Evolutionary conservation across 2,888 invertebrate genomes (phyloP).

Genomic region (Calephelis perditalis): DNA sequence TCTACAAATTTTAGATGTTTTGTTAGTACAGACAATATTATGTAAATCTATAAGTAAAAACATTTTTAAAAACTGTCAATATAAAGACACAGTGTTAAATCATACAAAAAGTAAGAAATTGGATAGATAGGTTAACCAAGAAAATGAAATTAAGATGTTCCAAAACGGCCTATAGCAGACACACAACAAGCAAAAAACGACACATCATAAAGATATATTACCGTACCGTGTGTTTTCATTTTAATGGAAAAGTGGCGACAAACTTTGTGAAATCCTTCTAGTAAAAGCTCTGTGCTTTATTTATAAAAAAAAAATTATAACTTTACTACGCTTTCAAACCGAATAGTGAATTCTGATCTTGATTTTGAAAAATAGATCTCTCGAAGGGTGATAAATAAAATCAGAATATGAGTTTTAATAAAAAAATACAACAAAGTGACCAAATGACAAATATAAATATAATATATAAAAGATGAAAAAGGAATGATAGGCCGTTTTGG

Average conservation of each 20-base stretch:
- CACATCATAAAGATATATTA: slow-evolving; percentile 67
- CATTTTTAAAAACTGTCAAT: slow-evolving; percentile 5
- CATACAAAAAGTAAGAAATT: slow-evolving; percentile 43
- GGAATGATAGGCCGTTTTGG: slow-evolving; percentile 78
- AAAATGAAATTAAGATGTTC: slow-evolving; percentile 56
- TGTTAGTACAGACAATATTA: not conserved
- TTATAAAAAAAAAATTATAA: slow-evolving; percentile 60
- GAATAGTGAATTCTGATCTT: slow-evolving; percentile 50
- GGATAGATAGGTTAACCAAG: slow-evolving; percentile 46
- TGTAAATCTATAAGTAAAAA: not conserved
- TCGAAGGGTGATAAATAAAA: slow-evolving; percentile 75
- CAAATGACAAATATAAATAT: slow-evolving; percentile 46
- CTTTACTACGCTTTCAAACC: slow-evolving; percentile 46
- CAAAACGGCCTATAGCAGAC: slow-evolving; percentile 78
- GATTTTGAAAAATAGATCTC: slow-evolving; percentile 75
- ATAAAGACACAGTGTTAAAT: slow-evolving; percentile 24
- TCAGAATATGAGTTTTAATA: slow-evolving; percentile 37
- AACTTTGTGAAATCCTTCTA: slow-evolving; percentile 55
- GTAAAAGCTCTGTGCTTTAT: slow-evolving; percentile 50
- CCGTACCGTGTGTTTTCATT: slow-evolving; percentile 52
- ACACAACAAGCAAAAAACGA: slow-evolving; percentile 72
- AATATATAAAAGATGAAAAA: slow-evolving; percentile 57
- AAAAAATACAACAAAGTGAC: slow-evolving; percentile 53
- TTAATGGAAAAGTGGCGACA: slow-evolving; percentile 59
- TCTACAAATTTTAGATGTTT: slow-evolving; percentile 9